Base-by-base conservation (phyloP, 53 echinoderm and acorn worm genomes). In the Luidia sarsii region DNA sequence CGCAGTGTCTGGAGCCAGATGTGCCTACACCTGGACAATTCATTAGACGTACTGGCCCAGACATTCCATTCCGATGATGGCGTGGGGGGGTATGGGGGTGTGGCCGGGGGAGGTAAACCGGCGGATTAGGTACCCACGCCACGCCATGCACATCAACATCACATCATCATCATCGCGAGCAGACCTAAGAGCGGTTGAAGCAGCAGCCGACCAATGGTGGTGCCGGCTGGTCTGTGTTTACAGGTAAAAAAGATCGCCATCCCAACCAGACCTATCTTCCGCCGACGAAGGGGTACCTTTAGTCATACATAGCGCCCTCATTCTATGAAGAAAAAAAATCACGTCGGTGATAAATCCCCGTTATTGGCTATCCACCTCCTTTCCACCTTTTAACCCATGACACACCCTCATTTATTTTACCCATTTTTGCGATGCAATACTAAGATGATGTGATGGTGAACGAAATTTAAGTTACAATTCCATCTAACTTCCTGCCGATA, bases 61-160 rank as follows among this genome's bases (percentile, higher is more conserved):
- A 55, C 77, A 77, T 77, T 77, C 77, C 77, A 77, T 77, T 77
- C 77, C 34, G 62, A 60, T 77, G 61, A 61, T 41, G 77, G 32
- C 77, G 33, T 46, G 31, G 61, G n/a, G 37, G 19, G 77, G 61
- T 41, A 11, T 7, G 41, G 41, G 41, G 41, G 41, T 7, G 11
- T 7, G 41, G 11, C 6, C 6, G 6, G 61, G 61, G 39, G 30
- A 34, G n/a, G n/a, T n/a, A n/a, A n/a, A n/a, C n/a, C n/a, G n/a
- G n/a, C n/a, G n/a, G n/a, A n/a, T n/a, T n/a, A n/a, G n/a, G n/a
- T n/a, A n/a, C n/a, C n/a, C n/a, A n/a, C n/a, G n/a, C n/a, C 33
- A 74, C 25, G 34, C 45, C 45, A 41, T 2, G 16, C 10, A 24
- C 25, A 39, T 15, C 39, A 20, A 25, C 35, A 63, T 24, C 67